phyloP scores from a whole-genome alignment of 2,797 vertebrate species.

The Spea hammondii region DNA sequence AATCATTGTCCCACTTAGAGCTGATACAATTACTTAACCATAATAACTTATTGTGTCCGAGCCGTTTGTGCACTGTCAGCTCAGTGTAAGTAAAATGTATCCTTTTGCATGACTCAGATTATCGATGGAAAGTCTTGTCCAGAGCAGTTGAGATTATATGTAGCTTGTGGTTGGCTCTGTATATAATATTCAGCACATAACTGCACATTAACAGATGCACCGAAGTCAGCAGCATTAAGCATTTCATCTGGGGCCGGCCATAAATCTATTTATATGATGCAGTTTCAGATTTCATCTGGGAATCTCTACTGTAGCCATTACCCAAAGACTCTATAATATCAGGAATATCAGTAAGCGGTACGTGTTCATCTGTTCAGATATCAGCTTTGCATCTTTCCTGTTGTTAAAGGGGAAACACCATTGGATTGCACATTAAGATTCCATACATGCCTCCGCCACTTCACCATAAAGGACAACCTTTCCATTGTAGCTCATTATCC shows the following conservation, averaged over 20 bases:
- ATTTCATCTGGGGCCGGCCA: not conserved
- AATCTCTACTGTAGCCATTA: no score
- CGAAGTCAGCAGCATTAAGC: not conserved
- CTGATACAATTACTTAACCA: constrained; percentile 7
- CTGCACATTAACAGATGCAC: not conserved
- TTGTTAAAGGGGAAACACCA: no score
- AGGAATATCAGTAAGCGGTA: no score
- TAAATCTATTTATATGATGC: constrained; percentile 1
- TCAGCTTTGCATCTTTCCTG: no score
- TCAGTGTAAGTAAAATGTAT: not conserved
- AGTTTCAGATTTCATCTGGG: not conserved
- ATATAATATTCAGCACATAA: not conserved
- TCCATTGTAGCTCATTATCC: no score
- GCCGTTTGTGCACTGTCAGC: not conserved
- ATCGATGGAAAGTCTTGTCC: not conserved
- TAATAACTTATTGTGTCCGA: not conserved
- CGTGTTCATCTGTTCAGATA: no score
- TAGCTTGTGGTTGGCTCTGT: not conserved
- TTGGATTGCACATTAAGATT: no score
- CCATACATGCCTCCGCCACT: no score
- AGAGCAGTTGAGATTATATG: not conserved
- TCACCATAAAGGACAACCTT: no score
- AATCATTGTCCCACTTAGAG: not conserved
- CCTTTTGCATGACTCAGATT: not conserved
- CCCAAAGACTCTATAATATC: no score